Evolutionary conservation across 2,888 invertebrate species (phyloP), one percentile per base, ranked within the genome.

Genomic region (Trissolcus japonicus): DNA sequence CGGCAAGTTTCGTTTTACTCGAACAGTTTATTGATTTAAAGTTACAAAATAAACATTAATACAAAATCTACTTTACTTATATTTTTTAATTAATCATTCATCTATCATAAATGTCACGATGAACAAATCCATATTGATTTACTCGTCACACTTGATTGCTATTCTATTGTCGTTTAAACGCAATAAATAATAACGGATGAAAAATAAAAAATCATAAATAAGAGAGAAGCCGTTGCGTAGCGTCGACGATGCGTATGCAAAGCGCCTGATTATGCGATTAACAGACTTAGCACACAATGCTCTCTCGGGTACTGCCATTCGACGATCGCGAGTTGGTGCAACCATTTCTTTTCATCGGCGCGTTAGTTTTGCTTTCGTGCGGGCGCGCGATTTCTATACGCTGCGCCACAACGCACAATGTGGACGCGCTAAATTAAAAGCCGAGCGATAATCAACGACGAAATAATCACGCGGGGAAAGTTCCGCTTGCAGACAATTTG

Each of bases 201-300:
- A 21, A 13, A 14, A 17, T 19, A 0, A n/a, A 29, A 14, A 35
- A 35, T 11, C 2, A 2, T 19, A 29, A 35, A 35, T 2, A 9
- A 6, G 9, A 11, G 9, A 16, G 16, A 46, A 46, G 14, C 53
- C 9, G 41, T 59, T 59, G 67, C 43, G 41, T 16, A 16, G 43
- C 41, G 29, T 21, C 43, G n/a, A 60, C 46, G 53, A 60, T 29
- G 46, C 60, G n/a, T 59, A 68, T 60, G 60, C 60, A 54, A 60
- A 60, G 60, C 53, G 54, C 54, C 17, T 54, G 35, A 60, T 60
- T 68, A 60, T 53, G 29, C 43, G 51, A 68, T 67, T 67, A 67
- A 59, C 59, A 41, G 53, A 54, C 59, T 68, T 68, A 53, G 59
- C 68, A 68, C 68, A 68, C 68, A 68, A 68, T 59, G 35, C 54